A percentile compares a stretch with the other conserved stretches of the same genome.
phyloP scores from a whole-genome alignment of 92 coral and sea anemone species.

The Epizoanthus fatuus region DNA sequence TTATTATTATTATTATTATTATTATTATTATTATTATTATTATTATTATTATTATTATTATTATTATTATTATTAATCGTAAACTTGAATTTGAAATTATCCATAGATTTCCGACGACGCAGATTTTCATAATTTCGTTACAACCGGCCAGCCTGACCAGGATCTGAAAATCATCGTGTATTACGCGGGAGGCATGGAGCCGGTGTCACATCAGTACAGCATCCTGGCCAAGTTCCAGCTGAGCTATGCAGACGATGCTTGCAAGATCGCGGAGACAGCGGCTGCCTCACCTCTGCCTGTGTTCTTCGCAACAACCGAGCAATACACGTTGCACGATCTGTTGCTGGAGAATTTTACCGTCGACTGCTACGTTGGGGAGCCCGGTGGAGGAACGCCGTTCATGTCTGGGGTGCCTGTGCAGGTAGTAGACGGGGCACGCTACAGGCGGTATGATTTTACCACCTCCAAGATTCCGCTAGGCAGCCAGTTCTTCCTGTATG shows the following conservation, averaged over 20 bases:
- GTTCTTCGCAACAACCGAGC: slow-evolving; percentile 36
- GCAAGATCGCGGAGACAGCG: neutral
- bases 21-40: no score
- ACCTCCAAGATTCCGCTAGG: slow-evolving; percentile 1
- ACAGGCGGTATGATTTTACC: slow-evolving; percentile 34
- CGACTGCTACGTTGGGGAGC: slow-evolving; percentile 48
- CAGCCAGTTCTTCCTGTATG: slow-evolving; percentile 57
- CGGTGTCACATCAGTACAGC: slow-evolving; percentile 30
- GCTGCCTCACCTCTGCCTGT: slow-evolving; percentile 9
- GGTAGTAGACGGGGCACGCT: slow-evolving; percentile 44
- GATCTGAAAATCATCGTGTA: slow-evolving; percentile 25
- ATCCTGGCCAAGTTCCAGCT: neutral
- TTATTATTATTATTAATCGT: no score
- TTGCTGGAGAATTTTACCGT: slow-evolving; percentile 54
- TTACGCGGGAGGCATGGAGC: slow-evolving; percentile 53
- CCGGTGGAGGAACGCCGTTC: slow-evolving; percentile 23
- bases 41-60: no score
- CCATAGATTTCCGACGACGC: slow-evolving; percentile 5
- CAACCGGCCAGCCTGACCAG: slow-evolving; percentile 40
- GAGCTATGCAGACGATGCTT: neutral
- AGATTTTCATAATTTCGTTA: slow-evolving; percentile 47
- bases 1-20: no score
- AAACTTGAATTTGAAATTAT: no score
- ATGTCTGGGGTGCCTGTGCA: slow-evolving; percentile 37
- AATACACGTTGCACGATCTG: slow-evolving; percentile 43